phyloP scores from a whole-genome alignment of 2,888 invertebrate genomes.

The Eupithecia centaureata region DNA sequence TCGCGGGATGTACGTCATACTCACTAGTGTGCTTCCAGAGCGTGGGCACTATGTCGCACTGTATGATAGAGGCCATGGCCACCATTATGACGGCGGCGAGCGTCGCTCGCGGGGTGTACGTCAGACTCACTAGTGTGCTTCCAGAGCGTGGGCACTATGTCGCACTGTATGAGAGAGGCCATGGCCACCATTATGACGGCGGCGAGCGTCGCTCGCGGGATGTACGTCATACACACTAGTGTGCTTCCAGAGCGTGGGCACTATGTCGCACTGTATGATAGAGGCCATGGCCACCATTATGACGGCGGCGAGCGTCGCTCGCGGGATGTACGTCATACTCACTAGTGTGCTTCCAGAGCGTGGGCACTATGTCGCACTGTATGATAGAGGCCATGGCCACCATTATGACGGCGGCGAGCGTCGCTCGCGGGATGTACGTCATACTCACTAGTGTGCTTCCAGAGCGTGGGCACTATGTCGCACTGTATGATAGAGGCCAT shows the following conservation, averaged over 20 bases:
- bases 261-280: conserved; percentile 89
- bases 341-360: conserved; percentile 93
- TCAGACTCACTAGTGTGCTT: conserved; percentile 90
- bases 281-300: conserved; percentile 95
- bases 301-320: conserved; percentile 92
- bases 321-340: conserved; percentile 91
- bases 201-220: conserved; percentile 93
- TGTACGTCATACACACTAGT: conserved; percentile 92
- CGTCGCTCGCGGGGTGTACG: conserved; percentile 93
- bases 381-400: conserved; percentile 94
- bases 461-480: conserved; percentile 86
- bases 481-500: conserved; percentile 93
- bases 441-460: conserved; percentile 92
- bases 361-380: conserved; percentile 86
- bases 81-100: conserved; percentile 94
- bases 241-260: conserved; percentile 89
- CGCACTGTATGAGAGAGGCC: conserved; percentile 91
- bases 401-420: conserved; percentile 94
- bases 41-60: conserved; percentile 85
- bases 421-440: conserved; percentile 93
- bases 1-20: conserved; percentile 92
- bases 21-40: conserved; percentile 93
- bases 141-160: conserved; percentile 88
- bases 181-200: conserved; percentile 96
- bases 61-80: conserved; percentile 94